Conservation (phyloP, 2,113 vertebrate genomes). For the Anolis sagrei region DNA sequence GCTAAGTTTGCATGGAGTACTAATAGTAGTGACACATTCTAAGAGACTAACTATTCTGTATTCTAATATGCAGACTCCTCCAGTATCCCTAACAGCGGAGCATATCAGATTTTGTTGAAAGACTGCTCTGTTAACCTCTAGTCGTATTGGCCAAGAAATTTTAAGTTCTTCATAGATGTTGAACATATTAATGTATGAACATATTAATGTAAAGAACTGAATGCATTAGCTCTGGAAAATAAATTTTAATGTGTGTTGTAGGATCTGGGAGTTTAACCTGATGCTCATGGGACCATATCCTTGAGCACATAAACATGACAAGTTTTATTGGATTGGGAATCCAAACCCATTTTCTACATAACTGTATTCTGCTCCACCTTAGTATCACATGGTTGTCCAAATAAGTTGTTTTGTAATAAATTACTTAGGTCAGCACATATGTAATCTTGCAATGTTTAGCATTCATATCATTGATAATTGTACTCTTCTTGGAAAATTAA, state of each 20-base stretch:
- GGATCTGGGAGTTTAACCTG: neutral
- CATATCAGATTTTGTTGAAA: neutral
- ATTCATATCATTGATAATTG: neutral
- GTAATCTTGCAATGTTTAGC: neutral
- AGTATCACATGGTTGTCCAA: neutral
- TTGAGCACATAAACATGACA: neutral
- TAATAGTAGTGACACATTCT: neutral
- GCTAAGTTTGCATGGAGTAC: neutral
- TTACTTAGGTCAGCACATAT: neutral
- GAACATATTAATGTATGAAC: neutral
- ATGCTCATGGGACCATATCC: neutral
- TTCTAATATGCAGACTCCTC: neutral
- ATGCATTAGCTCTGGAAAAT: neutral
- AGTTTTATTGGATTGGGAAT: neutral
- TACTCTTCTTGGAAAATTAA: neutral
- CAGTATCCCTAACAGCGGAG: neutral
- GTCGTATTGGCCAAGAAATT: neutral
- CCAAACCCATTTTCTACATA: neutral
- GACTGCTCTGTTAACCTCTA: neutral
- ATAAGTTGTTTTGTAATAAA: neutral
- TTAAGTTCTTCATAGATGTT: neutral
- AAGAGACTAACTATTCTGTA: neutral
- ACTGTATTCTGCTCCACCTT: neutral
- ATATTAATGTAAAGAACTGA: neutral
- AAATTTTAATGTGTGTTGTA: neutral